Base-by-base conservation (phyloP, 2,113 vertebrate genomes). In the Kobus ellipsiprymnus region DNA sequence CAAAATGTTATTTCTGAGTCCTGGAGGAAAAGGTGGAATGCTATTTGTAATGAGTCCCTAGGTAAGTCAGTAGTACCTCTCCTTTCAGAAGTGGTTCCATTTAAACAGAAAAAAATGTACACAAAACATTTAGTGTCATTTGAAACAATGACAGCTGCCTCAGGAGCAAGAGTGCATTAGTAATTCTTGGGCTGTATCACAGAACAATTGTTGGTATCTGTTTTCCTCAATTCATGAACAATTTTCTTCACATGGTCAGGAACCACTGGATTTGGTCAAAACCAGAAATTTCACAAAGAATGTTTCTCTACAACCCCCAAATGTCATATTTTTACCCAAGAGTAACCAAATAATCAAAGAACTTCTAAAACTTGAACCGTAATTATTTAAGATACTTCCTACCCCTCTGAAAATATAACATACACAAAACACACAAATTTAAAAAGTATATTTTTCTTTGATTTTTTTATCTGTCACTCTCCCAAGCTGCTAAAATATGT, bases 1-100 rank as follows among this genome's bases (percentile, higher is more conserved):
- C 98, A 98, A 94, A 97, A 97, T 36, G 93, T 98, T 85, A 97
- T 99, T 94, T 98, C 97, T 82, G 98, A 98, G 52, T 98, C 99
- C 94, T 94, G 64, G 29, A 96, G 97, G 90, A 89, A 98, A 98
- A 98, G 48, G 60, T 99, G 97, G 99, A 95, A 91, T 52, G 50
- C 98, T 67, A 97, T 98, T 71, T 99, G 99, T 95, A 97, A 71
- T 1, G 97, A 90, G 54, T 98, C 99, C 50, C 17, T 97, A 27
- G 96, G 30, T 81, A 95, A 98, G 71, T 96, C 98, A 6, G 98
- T 97, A 59, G 98, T 82, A 74, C 98, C 98, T 95, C 97, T 99
- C 59, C 95, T 99, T 98, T 93, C 91, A 99, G 95, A 96, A 99
- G 91, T 98, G 99, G 6, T 94, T 98, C 13, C 98, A 98, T 78